Evolutionary conservation across 92 coral and sea anemone species (phyloP).

Genomic region (Bergia sp.): DNA sequence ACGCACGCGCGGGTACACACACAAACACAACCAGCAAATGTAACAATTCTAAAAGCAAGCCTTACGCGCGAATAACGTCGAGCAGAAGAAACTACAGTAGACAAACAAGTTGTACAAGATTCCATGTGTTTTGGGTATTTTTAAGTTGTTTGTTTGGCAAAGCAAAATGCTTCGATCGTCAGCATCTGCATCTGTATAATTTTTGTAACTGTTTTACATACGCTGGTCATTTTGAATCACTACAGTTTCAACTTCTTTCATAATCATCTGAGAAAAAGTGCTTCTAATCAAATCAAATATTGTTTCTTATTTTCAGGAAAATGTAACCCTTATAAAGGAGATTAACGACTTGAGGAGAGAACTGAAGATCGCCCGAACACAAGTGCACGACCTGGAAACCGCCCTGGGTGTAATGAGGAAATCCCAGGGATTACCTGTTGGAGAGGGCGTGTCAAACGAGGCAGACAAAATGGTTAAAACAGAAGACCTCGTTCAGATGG

Average conservation of each 20-base stretch:
- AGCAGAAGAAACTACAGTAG: too few species aligned
- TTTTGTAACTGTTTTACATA: not conserved
- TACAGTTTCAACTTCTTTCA: too few species aligned
- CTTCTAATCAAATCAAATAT: not conserved
- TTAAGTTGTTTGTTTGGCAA: too few species aligned
- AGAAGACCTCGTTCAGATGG: slow-evolving; percentile 73
- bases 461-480: slow-evolving; percentile 56
- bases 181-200: not conserved
- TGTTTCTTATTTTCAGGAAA: slow-evolving; percentile 68
- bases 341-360: slow-evolving; percentile 98
- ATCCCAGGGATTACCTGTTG: slow-evolving; percentile 69
- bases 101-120: too few species aligned
- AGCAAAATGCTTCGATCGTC: not conserved
- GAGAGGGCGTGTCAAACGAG: slow-evolving; percentile 45
- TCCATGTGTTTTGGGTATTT: too few species aligned
- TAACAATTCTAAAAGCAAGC: too few species aligned
- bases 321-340: slow-evolving; percentile 96
- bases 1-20: too few species aligned
- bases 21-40: too few species aligned
- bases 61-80: too few species aligned
- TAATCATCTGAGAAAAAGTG: too few species aligned
- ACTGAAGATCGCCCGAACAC: slow-evolving; percentile 95
- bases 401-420: slow-evolving; percentile 97
- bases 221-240: too few species aligned
- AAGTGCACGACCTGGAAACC: slow-evolving; percentile 96